Evolutionary conservation across 1,140 invertebrate species (phyloP).

Genomic region (Procambarus virginalis): DNA sequence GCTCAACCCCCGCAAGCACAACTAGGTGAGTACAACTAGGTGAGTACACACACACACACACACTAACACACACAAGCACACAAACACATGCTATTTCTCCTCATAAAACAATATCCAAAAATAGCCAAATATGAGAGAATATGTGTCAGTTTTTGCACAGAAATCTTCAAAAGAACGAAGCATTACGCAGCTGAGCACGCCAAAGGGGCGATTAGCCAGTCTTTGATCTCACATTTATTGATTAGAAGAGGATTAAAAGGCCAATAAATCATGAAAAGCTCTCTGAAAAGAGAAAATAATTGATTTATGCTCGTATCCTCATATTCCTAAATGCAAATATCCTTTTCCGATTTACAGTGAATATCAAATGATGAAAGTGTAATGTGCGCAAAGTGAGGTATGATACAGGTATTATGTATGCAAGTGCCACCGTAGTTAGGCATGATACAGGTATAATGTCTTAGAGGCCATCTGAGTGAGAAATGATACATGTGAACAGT

Average conservation of each 20-base stretch:
- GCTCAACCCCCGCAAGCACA: too few relatives aligned
- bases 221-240: neutral
- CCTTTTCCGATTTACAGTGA: neutral
- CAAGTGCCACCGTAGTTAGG: too few relatives aligned
- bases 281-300: neutral
- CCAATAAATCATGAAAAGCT: slow-evolving; percentile 1
- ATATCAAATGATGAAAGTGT: too few relatives aligned
- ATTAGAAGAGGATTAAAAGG: neutral
- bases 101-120: neutral
- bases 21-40: too few relatives aligned
- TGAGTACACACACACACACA: too few relatives aligned
- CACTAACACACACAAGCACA: too few relatives aligned
- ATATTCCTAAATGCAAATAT: neutral
- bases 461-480: too few relatives aligned
- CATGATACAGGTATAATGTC: too few relatives aligned
- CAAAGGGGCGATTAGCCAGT: neutral
- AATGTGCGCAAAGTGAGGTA: too few relatives aligned
- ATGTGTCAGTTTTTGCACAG: neutral
- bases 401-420: too few relatives aligned
- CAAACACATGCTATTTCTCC: too few relatives aligned
- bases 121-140: neutral
- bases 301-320: neutral
- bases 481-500: too few relatives aligned
- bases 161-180: neutral
- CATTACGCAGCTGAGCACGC: neutral